Evolutionary conservation across 64 coral and sea anemone species (phyloP).

Genomic region (Cladopsammia gracilis): DNA sequence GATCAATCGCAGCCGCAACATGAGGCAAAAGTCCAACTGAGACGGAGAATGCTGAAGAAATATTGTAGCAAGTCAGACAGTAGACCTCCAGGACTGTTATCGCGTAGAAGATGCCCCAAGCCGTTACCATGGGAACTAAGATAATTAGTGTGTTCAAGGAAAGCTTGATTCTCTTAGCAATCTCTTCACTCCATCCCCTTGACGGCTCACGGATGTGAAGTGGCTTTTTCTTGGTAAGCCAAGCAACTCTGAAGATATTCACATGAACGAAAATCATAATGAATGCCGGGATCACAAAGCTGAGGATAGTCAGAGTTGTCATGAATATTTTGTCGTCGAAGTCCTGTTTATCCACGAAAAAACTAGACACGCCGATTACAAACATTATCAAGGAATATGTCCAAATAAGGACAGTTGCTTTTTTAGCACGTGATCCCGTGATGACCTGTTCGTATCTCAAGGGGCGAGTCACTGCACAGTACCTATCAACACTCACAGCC

Average conservation of each 20-base stretch:
- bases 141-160: constrained; percentile 72
- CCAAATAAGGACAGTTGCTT: constrained; percentile 60
- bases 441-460: constrained; percentile 61
- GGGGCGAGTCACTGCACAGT: constrained; percentile 52
- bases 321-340: constrained; percentile 25
- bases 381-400: constrained; percentile 49
- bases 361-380: constrained; percentile 35
- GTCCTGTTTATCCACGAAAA: not conserved
- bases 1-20: constrained; percentile 51
- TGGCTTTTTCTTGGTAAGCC: constrained; percentile 45
- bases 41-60: constrained; percentile 1
- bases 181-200: not conserved
- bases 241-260: constrained; percentile 58
- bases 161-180: not conserved
- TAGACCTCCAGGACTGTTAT: constrained; percentile 55
- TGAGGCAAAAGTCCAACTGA: constrained; percentile 53
- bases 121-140: constrained; percentile 55
- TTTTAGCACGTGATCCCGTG: constrained; percentile 33
- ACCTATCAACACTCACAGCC: constrained; percentile 66
- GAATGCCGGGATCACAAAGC: constrained; percentile 38
- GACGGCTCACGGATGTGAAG: not conserved
- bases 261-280: constrained; percentile 37
- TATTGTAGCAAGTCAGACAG: not conserved
- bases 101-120: constrained; percentile 74
- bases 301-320: not conserved